Base-by-base conservation (phyloP, 2,888 invertebrate genomes). In the Thera obeliscata region DNA sequence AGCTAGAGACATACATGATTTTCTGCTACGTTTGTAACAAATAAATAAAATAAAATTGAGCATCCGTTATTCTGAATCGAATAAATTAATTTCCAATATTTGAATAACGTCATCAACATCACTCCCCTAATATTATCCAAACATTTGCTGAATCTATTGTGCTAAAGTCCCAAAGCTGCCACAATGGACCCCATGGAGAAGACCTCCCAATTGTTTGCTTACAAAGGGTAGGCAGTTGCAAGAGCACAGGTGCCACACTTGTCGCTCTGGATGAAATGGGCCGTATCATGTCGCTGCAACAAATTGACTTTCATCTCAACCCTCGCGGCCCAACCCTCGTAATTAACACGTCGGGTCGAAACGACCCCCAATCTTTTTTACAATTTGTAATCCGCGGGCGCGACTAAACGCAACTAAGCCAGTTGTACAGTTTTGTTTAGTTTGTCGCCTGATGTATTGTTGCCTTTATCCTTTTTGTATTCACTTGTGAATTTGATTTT, bases 241-340 rank as follows among this genome's bases (percentile, higher is more conserved):
- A 88, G 81, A 83, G 89, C 90, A 89, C 94, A 94, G 93, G 93
- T 93, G 93, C 86, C 82, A 81, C 92, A 93, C 93, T 93, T 93
- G 93, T 92, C 91, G 89, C 87, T 81, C 81, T 76, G 82, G 85
- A 92, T 90, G 93, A 94, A 95, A 95, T 95, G 95, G 94, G 94
- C 94, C 93, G 93, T 94, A 94, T 94, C 95, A 94, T 95, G 95
- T 94, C 91, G 94, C 93, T 91, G 94, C 91, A 94, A 94, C 94
- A 95, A 95, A 95, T 95, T 95, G 95, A 94, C 94, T 94, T 93
- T 90, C 94, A 91, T 94, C 93, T 76, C 83, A 86, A 84, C 90
- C 89, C 91, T 87, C 88, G 83, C 71, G 77, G 84, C 78, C 88
- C 91, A 87, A 86, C 94, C 94, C 94, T 89, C 87, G 87, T 93